Conservation (phyloP, 2,888 invertebrate species). For the Pristionchus mayeri region DNA sequence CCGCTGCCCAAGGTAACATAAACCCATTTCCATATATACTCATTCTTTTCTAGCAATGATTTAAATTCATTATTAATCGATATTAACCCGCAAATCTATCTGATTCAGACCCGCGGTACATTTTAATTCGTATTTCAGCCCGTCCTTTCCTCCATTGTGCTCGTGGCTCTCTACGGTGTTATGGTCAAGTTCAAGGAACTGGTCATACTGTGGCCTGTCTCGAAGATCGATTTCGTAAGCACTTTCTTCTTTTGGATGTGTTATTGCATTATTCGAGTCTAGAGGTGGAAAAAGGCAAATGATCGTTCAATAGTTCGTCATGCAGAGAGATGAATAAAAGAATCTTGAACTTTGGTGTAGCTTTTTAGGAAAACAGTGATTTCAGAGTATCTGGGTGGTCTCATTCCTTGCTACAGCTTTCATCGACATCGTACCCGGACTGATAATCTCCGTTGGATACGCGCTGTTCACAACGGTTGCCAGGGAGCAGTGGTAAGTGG, state of each 20-base stretch:
- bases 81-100: not conserved
- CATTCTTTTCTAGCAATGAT: no score
- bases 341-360: no score
- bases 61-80: not conserved
- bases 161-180: slow-evolving; percentile 87
- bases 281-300: no score
- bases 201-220: slow-evolving; percentile 68
- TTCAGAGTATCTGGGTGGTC: not conserved
- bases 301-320: no score
- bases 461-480: slow-evolving; percentile 76
- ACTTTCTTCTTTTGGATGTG: not conserved
- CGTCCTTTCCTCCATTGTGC: slow-evolving; percentile 87
- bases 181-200: slow-evolving; percentile 77
- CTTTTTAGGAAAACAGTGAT: no score
- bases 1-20: slow-evolving; percentile 25
- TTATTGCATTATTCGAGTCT: no score
- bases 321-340: not conserved
- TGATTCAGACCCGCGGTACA: not conserved
- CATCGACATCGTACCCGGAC: slow-evolving; percentile 74
- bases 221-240: slow-evolving; percentile 77
- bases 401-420: slow-evolving; percentile 73
- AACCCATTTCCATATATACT: not conserved
- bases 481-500: slow-evolving; percentile 72
- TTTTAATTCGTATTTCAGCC: slow-evolving; percentile 79
- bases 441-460: slow-evolving; percentile 70